These are phyloP conservation scores for Myoxocephalus aenaeus DNA, from an alignment of 2,797 vertebrate species.

Conservation along the genomic window DNA sequence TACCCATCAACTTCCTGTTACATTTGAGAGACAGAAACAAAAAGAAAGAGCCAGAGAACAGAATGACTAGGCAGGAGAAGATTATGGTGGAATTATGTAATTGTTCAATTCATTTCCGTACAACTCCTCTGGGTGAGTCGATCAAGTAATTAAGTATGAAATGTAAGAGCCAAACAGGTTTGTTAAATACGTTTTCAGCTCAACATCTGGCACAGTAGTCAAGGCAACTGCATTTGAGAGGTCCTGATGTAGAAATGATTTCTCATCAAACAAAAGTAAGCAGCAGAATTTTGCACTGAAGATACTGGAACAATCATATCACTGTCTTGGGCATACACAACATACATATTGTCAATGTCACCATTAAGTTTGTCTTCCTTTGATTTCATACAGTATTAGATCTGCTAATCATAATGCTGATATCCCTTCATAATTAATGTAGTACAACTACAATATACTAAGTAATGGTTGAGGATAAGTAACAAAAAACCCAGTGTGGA, in stretches of 20 bases:
- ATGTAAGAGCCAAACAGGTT: conserved; percentile 55
- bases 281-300: background rate
- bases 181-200: conserved; percentile 27
- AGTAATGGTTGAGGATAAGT: background rate
- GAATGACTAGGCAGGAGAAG: background rate
- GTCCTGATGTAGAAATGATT: background rate
- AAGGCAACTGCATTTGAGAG: conserved; percentile 35
- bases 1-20: conserved; percentile 42
- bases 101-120: conserved; percentile 52
- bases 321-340: background rate
- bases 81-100: conserved; percentile 52
- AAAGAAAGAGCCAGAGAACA: conserved; percentile 14
- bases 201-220: conserved; percentile 48
- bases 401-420: background rate
- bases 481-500: background rate
- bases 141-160: conserved; percentile 43
- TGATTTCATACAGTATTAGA: background rate
- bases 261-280: background rate
- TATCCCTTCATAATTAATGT: background rate
- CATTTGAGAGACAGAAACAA: conserved; percentile 23
- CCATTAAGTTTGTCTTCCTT: background rate
- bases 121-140: conserved; percentile 31
- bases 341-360: background rate
- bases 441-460: background rate
- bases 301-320: background rate